Evolutionary conservation across 37 sponge, comb jelly and placozoan genomes (phyloP), one percentile per base, ranked within the genome.

Genomic region (Ianthella basta): DNA sequence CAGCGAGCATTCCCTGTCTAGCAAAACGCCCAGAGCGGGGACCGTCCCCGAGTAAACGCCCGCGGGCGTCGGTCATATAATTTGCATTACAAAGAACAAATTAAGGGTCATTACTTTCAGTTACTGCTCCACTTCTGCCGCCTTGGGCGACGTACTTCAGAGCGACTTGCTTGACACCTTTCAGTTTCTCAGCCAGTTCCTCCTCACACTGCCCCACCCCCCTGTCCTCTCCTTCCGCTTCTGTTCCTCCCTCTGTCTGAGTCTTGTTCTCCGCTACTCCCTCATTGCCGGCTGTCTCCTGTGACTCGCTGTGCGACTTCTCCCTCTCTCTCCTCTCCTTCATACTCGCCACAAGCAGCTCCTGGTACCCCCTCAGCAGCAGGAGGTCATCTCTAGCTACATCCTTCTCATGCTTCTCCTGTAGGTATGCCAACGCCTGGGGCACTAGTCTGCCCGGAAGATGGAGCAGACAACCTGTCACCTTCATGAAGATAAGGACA

Each of bases 361-460:
- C 78, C 15, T 75, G 78, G 25, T 75, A 75, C 3, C 6, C 44
- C n/a, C 25, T 32, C 21, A 75, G 25, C 20, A 41, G 44, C 4
- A 44, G 24, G 16, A 75, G n/a, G 25, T 75, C 78, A 13, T 41
- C 53, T 21, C 24, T 13, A 75, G 78, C 14, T 6, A 75, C 32
- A 8, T 80, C 80, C 10, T 8, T 33, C 41, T 91, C 35, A 67
- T 69, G 87, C 8, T 57, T 61, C 29, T 55, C 73, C 14, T 93
- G 79, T 40, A 91, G 78, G 78, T 75, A 89, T 10, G 79, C 27
- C 15, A 91, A 84, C 14, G 91, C 59, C 0, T 64, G 63, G 8
- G 99, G 95, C 0, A 99, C 90, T 73, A 95, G 84, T n/a, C 95
- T 81, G 0, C 99, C 99, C 21, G 99, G 94, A 16, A 86, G 84